These are phyloP conservation scores for Macrophya alboannulata DNA, from an alignment of 2,888 invertebrate species.

Conservation along the genomic window DNA sequence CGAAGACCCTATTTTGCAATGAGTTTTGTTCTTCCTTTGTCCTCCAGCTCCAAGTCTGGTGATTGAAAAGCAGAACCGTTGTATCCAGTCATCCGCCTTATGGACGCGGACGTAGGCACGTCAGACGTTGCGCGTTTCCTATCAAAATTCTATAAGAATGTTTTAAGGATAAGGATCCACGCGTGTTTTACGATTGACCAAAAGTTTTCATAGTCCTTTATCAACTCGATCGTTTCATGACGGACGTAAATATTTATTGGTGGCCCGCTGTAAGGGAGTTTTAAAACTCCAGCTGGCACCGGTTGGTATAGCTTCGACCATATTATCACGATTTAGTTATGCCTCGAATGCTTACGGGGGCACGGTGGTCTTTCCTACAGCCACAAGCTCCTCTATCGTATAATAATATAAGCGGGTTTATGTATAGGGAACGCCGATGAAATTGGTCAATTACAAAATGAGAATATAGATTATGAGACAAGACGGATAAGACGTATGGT, in stretches of 20 bases:
- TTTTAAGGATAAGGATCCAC: slow-evolving; percentile 33
- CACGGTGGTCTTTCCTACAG: slow-evolving; percentile 26
- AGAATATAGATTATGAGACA: background rate
- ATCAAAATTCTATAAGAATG: slow-evolving; percentile 22
- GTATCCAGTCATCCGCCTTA: too few species aligned
- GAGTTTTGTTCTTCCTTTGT: background rate
- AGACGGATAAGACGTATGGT: background rate
- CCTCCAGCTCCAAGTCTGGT: background rate
- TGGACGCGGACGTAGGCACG: background rate
- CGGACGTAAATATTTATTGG: slow-evolving; percentile 56
- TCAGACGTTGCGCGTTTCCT: slow-evolving; percentile 12
- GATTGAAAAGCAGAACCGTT: background rate
- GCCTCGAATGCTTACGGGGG: background rate
- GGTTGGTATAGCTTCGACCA: background rate
- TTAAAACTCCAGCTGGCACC: slow-evolving; percentile 24
- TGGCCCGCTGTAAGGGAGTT: slow-evolving; percentile 39
- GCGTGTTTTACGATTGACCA: slow-evolving; percentile 51
- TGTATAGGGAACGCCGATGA: background rate
- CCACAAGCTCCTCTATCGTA: background rate
- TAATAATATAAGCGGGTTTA: slow-evolving; percentile 17
- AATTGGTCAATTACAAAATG: slow-evolving; percentile 34
- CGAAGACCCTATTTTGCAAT: background rate
- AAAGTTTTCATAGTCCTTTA: slow-evolving; percentile 36
- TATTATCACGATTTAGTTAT: background rate
- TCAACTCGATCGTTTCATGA: slow-evolving; percentile 57